These are phyloP conservation scores for Scarus forsteni DNA, from an alignment of 2,797 vertebrate species.

Conservation along the genomic window DNA sequence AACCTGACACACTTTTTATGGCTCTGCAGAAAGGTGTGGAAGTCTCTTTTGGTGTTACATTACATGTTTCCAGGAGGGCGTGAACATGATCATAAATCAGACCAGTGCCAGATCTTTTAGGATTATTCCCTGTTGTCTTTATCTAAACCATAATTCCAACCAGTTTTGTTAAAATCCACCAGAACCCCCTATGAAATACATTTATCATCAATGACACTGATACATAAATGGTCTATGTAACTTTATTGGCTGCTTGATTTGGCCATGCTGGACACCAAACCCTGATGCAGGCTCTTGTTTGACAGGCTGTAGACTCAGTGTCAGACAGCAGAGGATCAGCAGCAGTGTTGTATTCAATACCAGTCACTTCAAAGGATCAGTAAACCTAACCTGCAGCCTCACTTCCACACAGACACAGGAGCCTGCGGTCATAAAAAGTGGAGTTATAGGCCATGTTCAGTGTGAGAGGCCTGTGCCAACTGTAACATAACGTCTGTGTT, in stretches of 20 bases:
- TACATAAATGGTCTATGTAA: neutral
- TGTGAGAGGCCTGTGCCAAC: constrained; percentile 5
- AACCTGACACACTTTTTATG: constrained; percentile 36
- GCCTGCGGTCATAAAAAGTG: neutral
- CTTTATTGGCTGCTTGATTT: neutral
- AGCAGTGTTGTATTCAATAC: neutral
- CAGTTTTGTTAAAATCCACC: neutral
- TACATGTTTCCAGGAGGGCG: constrained; percentile 16
- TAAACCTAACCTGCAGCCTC: neutral
- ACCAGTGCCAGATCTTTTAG: neutral
- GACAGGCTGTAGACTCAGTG: constrained; percentile 11
- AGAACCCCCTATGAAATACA: neutral
- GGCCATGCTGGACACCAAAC: constrained; percentile 22
- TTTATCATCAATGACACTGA: neutral
- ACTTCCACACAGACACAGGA: neutral
- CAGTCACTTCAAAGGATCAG: neutral
- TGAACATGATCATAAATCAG: neutral
- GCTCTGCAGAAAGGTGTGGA: constrained; percentile 14
- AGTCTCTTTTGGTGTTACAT: constrained; percentile 18
- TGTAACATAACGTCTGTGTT: neutral
- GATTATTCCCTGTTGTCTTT: neutral
- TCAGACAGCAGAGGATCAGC: neutral
- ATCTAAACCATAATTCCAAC: neutral
- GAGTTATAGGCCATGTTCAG: neutral
- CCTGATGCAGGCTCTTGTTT: constrained; percentile 15